Evolutionary conservation across 2,113 vertebrate species (phyloP).

Genomic region (Paraplagusia blochii): DNA sequence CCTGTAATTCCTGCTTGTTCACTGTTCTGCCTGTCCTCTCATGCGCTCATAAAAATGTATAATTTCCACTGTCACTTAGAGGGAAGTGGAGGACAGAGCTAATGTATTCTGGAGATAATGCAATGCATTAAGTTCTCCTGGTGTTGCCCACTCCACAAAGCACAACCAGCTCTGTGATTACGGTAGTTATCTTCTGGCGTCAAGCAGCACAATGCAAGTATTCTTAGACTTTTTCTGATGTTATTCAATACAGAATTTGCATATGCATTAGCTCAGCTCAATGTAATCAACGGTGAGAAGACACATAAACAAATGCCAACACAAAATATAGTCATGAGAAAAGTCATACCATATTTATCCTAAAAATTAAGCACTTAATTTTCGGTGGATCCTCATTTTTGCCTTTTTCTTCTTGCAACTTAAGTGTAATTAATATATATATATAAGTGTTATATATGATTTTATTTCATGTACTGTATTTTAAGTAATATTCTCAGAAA

Average conservation of each 20-base stretch:
- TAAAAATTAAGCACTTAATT: too few relatives aligned
- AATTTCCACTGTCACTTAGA: slow-evolving; percentile 36
- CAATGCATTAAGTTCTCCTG: slow-evolving; percentile 39
- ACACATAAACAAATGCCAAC: too few relatives aligned
- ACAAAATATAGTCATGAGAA: too few relatives aligned
- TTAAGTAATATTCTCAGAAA: too few relatives aligned
- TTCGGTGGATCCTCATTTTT: too few relatives aligned
- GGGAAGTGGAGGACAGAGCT: slow-evolving; percentile 44
- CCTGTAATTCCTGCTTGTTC: slow-evolving; percentile 31
- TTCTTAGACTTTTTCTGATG: slow-evolving; percentile 29
- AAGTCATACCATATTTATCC: too few relatives aligned
- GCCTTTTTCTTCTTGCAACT: too few relatives aligned
- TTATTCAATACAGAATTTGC: slow-evolving; percentile 18
- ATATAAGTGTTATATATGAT: too few relatives aligned
- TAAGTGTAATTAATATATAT: too few relatives aligned
- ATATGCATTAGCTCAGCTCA: too few relatives aligned
- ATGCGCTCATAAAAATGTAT: slow-evolving; percentile 54
- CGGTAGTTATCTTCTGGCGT: slow-evolving; percentile 29
- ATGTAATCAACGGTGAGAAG: too few relatives aligned
- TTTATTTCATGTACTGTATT: too few relatives aligned
- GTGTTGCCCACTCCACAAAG: slow-evolving; percentile 27
- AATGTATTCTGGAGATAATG: slow-evolving; percentile 47
- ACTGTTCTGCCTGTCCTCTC: slow-evolving; percentile 36
- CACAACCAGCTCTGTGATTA: slow-evolving; percentile 29
- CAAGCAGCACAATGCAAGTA: slow-evolving; percentile 21